A percentile compares a stretch with the other conserved stretches of the same genome.
phyloP scores from a whole-genome alignment of 2,888 invertebrate species.

The Mesoligia furuncula region DNA sequence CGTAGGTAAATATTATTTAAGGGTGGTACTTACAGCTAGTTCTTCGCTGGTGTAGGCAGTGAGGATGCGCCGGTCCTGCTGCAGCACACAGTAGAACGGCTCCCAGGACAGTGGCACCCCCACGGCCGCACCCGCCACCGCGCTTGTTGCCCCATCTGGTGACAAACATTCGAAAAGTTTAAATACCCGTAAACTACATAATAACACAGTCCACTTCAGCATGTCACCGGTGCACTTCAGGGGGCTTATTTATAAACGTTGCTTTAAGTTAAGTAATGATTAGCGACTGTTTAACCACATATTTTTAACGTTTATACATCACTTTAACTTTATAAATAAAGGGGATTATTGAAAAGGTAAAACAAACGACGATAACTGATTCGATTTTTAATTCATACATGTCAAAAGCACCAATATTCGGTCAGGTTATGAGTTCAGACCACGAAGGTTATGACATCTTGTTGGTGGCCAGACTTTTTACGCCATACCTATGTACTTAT shows the following conservation, averaged over 20 bases:
- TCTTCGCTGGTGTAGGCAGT: slow-evolving; percentile 95
- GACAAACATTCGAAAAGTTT: slow-evolving; percentile 71
- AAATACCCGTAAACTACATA: neutral
- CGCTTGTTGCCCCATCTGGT: slow-evolving; percentile 87
- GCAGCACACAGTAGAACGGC: slow-evolving; percentile 94
- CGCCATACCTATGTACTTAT: no score
- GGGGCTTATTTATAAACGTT: neutral
- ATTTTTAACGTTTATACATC: neutral
- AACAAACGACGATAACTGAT: slow-evolving; percentile 12
- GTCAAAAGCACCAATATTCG: neutral
- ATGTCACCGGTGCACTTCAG: neutral
- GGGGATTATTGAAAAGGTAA: neutral
- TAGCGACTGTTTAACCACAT: neutral
- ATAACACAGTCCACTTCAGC: neutral
- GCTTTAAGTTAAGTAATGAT: neutral
- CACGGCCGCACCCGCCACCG: slow-evolving; percentile 87
- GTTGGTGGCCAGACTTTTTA: slow-evolving; percentile 1
- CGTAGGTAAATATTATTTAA: neutral
- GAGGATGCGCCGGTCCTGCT: slow-evolving; percentile 94
- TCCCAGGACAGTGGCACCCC: slow-evolving; percentile 93
- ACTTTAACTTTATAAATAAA: neutral
- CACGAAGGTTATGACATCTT: neutral
- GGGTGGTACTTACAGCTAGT: slow-evolving; percentile 92
- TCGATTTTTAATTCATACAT: neutral
- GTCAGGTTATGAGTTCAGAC: neutral